These are phyloP conservation scores for Prunella himalayana DNA, from an alignment of 2,113 vertebrate species.

Conservation along the genomic window DNA sequence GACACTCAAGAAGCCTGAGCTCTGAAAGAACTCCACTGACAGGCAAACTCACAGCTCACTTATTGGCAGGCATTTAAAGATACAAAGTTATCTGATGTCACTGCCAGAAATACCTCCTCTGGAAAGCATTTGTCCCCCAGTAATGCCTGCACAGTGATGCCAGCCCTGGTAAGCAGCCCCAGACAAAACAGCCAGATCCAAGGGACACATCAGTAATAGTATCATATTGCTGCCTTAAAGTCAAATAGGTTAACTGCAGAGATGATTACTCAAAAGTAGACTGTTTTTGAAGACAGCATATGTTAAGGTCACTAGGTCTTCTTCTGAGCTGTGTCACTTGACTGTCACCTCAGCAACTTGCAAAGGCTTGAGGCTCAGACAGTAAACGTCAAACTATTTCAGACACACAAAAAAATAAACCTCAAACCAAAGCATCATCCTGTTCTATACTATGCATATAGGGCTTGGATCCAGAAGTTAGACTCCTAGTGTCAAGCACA, in stretches of 20 bases:
- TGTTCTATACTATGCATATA: neutral
- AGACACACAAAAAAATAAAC: neutral
- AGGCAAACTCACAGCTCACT: neutral
- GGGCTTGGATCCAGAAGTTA: neutral
- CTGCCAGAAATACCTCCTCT: slow-evolving; percentile 12
- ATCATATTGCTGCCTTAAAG: neutral
- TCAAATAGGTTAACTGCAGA: neutral
- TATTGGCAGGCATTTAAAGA: neutral
- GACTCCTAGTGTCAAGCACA: neutral
- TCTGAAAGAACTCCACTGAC: neutral
- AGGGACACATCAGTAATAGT: neutral
- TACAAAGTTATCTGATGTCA: neutral
- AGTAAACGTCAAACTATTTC: neutral
- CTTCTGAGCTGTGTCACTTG: neutral
- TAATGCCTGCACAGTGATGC: neutral
- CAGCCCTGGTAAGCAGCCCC: neutral
- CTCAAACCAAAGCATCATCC: neutral
- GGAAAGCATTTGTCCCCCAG: neutral
- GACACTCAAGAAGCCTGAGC: neutral
- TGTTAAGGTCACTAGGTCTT: neutral
- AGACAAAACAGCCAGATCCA: neutral
- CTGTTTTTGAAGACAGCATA: neutral
- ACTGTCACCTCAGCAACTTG: neutral
- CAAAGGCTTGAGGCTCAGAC: neutral
- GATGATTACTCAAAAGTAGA: neutral